Percentiles rank a stretch among this genome's conserved stretches.
These are phyloP conservation scores for Pachycephala philippinensis DNA, from an alignment of 2,113 vertebrate genomes.

Conservation along the genomic window DNA sequence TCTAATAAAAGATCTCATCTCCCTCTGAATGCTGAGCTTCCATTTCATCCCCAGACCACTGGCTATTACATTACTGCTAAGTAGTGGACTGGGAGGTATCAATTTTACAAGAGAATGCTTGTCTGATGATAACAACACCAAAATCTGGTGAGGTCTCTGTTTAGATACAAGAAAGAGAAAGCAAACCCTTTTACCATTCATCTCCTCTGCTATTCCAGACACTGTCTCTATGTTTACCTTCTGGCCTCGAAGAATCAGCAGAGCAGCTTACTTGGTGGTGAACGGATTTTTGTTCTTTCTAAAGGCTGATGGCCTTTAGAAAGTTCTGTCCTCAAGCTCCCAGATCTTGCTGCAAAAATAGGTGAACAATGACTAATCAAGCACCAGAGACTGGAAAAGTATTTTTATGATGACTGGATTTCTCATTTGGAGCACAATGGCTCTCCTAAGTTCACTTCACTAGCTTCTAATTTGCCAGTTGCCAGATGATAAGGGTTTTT, in stretches of 20 bases:
- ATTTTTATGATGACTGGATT: neutral
- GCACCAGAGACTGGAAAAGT: neutral
- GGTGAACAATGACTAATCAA: neutral
- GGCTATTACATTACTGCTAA: constrained; percentile 38
- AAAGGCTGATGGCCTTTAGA: neutral
- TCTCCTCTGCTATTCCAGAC: neutral
- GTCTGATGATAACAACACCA: constrained; percentile 5
- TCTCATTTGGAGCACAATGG: neutral
- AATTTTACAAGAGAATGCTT: constrained; percentile 39
- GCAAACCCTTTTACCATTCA: neutral
- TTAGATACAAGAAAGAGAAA: neutral
- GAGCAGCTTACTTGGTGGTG: neutral
- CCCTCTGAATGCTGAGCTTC: neutral
- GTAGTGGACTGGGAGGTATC: neutral
- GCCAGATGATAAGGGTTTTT: neutral
- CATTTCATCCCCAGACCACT: constrained; percentile 40
- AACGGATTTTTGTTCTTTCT: neutral
- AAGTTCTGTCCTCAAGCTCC: neutral
- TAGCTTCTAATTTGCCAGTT: neutral
- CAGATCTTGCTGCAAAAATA: neutral
- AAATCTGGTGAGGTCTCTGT: neutral
- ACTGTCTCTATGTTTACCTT: neutral
- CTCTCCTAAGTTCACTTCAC: neutral
- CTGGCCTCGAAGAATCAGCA: neutral
- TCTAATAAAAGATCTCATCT: neutral